Evolutionary conservation across 2,113 vertebrate species (phyloP), one percentile per base, ranked within the genome.

Genomic region (Pachycephala philippinensis): DNA sequence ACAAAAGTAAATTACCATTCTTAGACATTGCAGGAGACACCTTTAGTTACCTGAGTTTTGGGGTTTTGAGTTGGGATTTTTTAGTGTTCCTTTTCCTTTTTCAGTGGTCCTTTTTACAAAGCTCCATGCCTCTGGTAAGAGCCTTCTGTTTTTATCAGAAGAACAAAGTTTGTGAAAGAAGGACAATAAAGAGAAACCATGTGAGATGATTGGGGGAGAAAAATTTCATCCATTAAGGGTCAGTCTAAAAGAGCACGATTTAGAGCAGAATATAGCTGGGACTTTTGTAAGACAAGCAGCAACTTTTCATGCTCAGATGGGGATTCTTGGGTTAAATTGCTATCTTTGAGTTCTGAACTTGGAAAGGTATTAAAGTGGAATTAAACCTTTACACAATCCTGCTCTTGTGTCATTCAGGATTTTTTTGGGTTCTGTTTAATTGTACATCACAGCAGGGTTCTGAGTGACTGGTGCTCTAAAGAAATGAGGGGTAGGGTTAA

Each of bases 281-380:
- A 94, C 93, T 84, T 96, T 94, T 94, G 80, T 95, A 93, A 89
- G 92, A 90, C 88, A 96, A 92, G 93, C 90, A 92, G 86, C 96
- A 96, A 96, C 93, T 96, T 95, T 96, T 95, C 89, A 94, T 94
- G 93, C 89, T 96, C 15, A 4, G 61, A 93, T 97, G 96, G 96
- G 84, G 82, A 97, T 91, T 96, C 89, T 94, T 95, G 97, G 96
- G 97, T 99, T 99, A 99, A 99, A 99, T 98, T 98, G 98, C 98
- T 98, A 98, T 98, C 98, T 99, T 99, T 98, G 98, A 98, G 97
- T 98, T 98, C 98, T 98, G 98, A 99, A 98, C 99, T 99, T 99
- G 98, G 98, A 99, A 99, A 98, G 98, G 98, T 99, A 99, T 99
- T 99, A 99, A 99, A 99, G 98, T 98, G 98, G 98, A 98, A 99